Percentiles rank a stretch among this genome's conserved stretches.
These are phyloP conservation scores for Pitta sordida DNA, from an alignment of 2,113 vertebrate species.

Conservation along the genomic window DNA sequence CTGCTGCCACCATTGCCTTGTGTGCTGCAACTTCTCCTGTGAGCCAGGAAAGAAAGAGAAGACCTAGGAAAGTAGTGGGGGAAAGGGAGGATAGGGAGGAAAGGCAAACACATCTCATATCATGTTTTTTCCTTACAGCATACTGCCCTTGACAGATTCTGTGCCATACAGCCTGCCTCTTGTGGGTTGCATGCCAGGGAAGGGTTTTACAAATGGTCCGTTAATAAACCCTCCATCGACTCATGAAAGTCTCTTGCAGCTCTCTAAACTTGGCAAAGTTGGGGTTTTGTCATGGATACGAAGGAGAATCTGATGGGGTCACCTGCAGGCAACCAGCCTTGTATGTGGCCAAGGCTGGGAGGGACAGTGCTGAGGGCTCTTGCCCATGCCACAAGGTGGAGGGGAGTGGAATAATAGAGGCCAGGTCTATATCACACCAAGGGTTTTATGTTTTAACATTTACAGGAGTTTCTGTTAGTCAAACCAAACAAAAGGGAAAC, in stretches of 20 bases:
- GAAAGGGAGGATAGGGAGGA: background rate
- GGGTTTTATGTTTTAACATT: background rate
- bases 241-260: background rate
- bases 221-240: background rate
- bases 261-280: background rate
- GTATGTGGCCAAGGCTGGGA: background rate
- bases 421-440: background rate
- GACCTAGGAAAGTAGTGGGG: background rate
- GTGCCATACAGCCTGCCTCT: background rate
- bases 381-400: accelerated
- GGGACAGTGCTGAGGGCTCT: accelerated
- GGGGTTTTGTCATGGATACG: accelerated
- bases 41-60: background rate
- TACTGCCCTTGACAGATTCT: background rate
- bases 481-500: background rate
- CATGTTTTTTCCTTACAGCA: background rate
- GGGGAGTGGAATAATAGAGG: accelerated
- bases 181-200: background rate
- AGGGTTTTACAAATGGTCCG: background rate
- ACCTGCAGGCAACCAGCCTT: background rate
- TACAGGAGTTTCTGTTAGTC: background rate
- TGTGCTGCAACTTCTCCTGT: background rate
- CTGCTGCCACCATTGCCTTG: background rate
- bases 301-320: background rate
- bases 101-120: background rate